These are phyloP conservation scores for Auanema sp. DNA, from an alignment of 2,888 invertebrate species.

Conservation along the genomic window DNA sequence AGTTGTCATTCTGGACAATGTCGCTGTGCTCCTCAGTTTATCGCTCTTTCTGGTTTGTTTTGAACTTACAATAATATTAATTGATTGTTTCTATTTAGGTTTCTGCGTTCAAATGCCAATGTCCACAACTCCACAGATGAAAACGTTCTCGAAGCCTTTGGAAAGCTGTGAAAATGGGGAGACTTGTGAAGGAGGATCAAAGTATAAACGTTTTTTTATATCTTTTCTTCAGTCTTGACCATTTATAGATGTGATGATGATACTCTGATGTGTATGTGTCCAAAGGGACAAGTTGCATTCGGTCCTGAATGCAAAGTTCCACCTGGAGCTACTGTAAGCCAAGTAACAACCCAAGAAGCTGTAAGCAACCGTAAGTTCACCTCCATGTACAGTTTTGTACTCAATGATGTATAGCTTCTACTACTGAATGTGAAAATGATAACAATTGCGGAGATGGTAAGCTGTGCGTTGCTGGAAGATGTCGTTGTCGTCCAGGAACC, in stretches of 20 bases:
- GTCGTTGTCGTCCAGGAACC: slow-evolving; percentile 53
- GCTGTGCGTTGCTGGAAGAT: slow-evolving; percentile 50
- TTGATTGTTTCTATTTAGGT: not conserved
- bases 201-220: slow-evolving; percentile 25
- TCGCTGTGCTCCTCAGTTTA: slow-evolving; percentile 39
- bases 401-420: slow-evolving; percentile 22
- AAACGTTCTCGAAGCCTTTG: slow-evolving; percentile 45
- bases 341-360: not conserved
- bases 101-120: slow-evolving; percentile 38
- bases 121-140: slow-evolving; percentile 39
- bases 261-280: slow-evolving; percentile 51
- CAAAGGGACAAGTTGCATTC: slow-evolving; percentile 45
- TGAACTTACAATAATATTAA: not conserved
- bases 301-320: slow-evolving; percentile 42
- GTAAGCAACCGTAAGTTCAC: not conserved
- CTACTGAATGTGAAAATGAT: slow-evolving; percentile 41
- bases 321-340: slow-evolving; percentile 21
- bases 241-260: slow-evolving; percentile 41
- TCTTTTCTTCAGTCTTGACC: not conserved
- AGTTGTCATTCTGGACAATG: slow-evolving; percentile 35
- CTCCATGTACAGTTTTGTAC: slow-evolving; percentile 1
- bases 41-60: slow-evolving; percentile 38
- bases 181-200: slow-evolving; percentile 59
- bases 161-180: slow-evolving; percentile 59
- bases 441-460: slow-evolving; percentile 42